A percentile compares a stretch with the other conserved stretches of the same genome.
These are phyloP conservation scores for Drosophila barbarae DNA, from an alignment of 2,888 invertebrate species.

Conservation along the genomic window DNA sequence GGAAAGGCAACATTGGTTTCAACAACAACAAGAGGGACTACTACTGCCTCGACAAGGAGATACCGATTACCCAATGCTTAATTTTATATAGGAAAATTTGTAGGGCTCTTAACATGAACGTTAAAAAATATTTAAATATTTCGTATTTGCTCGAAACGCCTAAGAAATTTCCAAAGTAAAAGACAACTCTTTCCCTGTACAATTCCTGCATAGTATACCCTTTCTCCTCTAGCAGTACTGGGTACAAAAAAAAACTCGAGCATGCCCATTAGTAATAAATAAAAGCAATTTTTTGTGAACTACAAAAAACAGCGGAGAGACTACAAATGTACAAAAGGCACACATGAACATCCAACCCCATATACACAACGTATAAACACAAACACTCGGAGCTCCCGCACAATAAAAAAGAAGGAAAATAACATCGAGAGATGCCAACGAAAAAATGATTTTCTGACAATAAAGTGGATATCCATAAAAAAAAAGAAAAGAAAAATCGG, in stretches of 20 bases:
- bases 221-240: not conserved
- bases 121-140: not conserved
- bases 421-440: slow-evolving; percentile 34
- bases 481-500: slow-evolving; percentile 7
- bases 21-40: not conserved
- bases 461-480: slow-evolving; percentile 47
- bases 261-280: slow-evolving; percentile 51
- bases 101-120: too few species aligned
- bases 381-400: slow-evolving; percentile 21
- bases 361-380: slow-evolving; percentile 2
- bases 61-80: not conserved
- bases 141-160: not conserved
- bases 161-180: not conserved
- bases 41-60: not conserved
- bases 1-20: slow-evolving; percentile 9
- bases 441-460: slow-evolving; percentile 48
- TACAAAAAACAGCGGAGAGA: slow-evolving; percentile 16
- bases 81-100: accelerated
- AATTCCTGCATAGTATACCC: not conserved
- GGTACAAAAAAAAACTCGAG: slow-evolving; percentile 5
- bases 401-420: slow-evolving; percentile 20
- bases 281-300: slow-evolving; percentile 42
- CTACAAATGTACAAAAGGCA: slow-evolving; percentile 18
- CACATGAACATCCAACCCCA: slow-evolving; percentile 13
- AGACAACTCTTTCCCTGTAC: not conserved